Evolutionary conservation across 2,888 invertebrate genomes (phyloP), one percentile per base, ranked within the genome.

Genomic region (Pseudanteris insignis): DNA sequence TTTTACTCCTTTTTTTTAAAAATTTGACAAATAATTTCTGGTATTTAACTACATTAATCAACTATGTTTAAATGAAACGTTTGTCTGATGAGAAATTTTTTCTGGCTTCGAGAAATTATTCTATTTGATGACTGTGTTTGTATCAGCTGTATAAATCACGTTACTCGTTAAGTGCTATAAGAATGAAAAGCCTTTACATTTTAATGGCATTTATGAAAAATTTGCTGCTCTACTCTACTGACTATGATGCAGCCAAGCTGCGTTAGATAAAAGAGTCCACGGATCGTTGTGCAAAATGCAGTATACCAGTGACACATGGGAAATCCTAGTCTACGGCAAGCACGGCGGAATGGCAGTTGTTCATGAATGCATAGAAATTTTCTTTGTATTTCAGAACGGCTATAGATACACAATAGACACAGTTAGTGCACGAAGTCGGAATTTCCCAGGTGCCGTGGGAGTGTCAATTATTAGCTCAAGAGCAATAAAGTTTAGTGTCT

Each of bases 341-440:
- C 29, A 43, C 44, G 24, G 47, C 47, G 25, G 58, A 59, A 64
- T 64, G 41, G 47, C 28, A 57, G 53, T 53, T 36, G 40, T 57
- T 64, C 64, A 57, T 57, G 44, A 64, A 64, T 60, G 61, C 60
- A 64, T 64, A 50, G 58, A 48, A 61, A 53, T 64, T 63, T 64
- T 61, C 64, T 61, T 61, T 58, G 64, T 53, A 54, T 48, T 26
- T 41, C 50, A 13, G 50, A 37, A 47, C 38, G 32, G 57, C 53
- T 48, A 40, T 44, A 58, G 63, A 46, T 50, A 48, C 47, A 62
- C 54, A 57, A 46, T 58, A 29, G 53, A 41, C 33, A 28, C n/a
- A 13, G 38, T 30, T 46, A 25, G 21, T 40, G n/a, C 21, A 13
- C 11, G 6, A 4, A 50, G 43, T 48, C 36, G 43, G 43, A 14